Percentiles rank a stretch among this genome's conserved stretches.
Conservation (phyloP, 2,888 invertebrate genomes). For the Callimorpha dominula region DNA sequence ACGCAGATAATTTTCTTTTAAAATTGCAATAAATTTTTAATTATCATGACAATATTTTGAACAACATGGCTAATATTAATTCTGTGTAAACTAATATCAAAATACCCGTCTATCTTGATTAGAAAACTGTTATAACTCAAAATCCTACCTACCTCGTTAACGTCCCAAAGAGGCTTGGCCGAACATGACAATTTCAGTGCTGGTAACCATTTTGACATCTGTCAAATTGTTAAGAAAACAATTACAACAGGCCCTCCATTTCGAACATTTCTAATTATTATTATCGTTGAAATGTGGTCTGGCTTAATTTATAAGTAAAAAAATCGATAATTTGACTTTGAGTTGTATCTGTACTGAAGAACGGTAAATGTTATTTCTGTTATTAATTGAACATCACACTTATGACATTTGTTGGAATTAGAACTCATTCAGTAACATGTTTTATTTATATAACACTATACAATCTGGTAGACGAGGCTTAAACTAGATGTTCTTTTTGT, state of each 20-base stretch:
- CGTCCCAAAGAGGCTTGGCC: conserved; percentile 25
- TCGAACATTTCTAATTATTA: conserved; percentile 6
- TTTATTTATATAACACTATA: no score
- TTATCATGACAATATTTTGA: background rate
- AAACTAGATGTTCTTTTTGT: no score
- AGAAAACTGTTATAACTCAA: conserved; percentile 20
- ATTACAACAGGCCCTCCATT: conserved; percentile 16
- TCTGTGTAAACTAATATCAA: background rate
- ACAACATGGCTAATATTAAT: background rate
- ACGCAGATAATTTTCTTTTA: no score
- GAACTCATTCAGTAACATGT: no score
- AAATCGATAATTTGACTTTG: background rate
- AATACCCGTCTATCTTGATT: conserved; percentile 2
- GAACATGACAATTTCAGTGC: conserved; percentile 20
- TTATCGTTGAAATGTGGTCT: conserved; percentile 16
- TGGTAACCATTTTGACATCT: conserved; percentile 41
- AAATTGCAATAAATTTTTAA: background rate
- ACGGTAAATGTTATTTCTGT: no score
- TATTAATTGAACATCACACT: no score
- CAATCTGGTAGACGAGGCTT: no score
- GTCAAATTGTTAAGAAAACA: conserved; percentile 38
- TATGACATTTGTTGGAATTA: no score
- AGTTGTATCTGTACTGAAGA: no score
- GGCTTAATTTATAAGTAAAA: background rate
- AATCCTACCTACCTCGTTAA: conserved; percentile 9